phyloP scores from a whole-genome alignment of 2,888 invertebrate species.

The Torymus aiolomorphi region DNA sequence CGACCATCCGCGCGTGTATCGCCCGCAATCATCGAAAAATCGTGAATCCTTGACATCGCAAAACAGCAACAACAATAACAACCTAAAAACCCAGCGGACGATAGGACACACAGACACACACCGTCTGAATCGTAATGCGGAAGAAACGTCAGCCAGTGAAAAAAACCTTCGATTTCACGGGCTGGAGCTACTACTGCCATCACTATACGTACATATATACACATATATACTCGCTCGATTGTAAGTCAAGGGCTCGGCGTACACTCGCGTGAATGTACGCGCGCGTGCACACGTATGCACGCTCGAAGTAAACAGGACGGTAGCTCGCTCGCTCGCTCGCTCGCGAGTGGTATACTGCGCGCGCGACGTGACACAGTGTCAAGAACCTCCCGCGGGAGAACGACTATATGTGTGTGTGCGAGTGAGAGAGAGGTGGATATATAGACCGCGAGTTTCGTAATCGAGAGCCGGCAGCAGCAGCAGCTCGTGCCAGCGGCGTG shows the following conservation, averaged over 20 bases:
- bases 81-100: too few species aligned
- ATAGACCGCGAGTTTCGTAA: constrained; percentile 3
- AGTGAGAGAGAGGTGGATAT: neutral
- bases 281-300: neutral
- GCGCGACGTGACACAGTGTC: constrained; percentile 8
- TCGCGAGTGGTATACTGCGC: neutral
- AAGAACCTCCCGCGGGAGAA: constrained; percentile 22
- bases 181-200: neutral
- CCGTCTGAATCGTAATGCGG: constrained; percentile 3
- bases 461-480: neutral
- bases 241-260: constrained; percentile 49
- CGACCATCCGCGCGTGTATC: too few species aligned
- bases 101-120: too few species aligned
- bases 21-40: too few species aligned
- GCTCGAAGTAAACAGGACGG: neutral
- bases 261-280: neutral
- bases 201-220: too few species aligned
- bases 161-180: constrained; percentile 38
- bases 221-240: neutral
- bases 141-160: constrained; percentile 3
- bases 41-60: too few species aligned
- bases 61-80: too few species aligned
- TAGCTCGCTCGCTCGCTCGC: too few species aligned
- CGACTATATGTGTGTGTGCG: neutral
- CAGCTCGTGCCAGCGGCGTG: neutral